Conservation (phyloP, 2,888 invertebrate species). For the Stenoptilia bipunctidactyla region DNA sequence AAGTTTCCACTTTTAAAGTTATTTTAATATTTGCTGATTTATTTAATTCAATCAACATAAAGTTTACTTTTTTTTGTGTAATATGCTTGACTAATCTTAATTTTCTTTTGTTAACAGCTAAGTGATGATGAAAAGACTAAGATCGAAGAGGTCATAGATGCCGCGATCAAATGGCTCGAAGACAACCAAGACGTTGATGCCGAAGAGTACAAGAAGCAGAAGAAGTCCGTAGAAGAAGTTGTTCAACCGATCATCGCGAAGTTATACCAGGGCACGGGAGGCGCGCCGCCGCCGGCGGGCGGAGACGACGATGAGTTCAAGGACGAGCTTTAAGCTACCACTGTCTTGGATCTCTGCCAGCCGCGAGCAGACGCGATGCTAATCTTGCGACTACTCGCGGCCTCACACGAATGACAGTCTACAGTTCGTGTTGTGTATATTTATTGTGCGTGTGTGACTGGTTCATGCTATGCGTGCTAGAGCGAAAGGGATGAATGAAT, state of each 20-base stretch:
- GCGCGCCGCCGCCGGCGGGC: slow-evolving; percentile 81
- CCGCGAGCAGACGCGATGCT: too few relatives aligned
- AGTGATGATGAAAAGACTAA: slow-evolving; percentile 92
- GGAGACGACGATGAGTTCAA: slow-evolving; percentile 83
- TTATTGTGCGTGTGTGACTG: slow-evolving; percentile 38
- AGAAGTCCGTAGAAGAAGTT: slow-evolving; percentile 93
- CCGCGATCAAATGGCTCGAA: slow-evolving; percentile 98
- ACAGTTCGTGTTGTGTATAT: slow-evolving; percentile 58
- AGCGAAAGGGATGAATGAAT: slow-evolving; percentile 19
- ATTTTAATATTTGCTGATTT: too few relatives aligned
- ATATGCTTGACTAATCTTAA: too few relatives aligned
- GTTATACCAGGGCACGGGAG: slow-evolving; percentile 90
- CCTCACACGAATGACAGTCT: slow-evolving; percentile 28
- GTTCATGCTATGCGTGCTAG: slow-evolving; percentile 34
- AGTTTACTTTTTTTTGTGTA: slow-evolving; percentile 11
- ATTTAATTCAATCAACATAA: too few relatives aligned
- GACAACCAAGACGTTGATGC: slow-evolving; percentile 93
- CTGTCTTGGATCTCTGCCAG: too few relatives aligned
- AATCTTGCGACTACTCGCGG: too few relatives aligned
- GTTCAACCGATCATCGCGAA: slow-evolving; percentile 98
- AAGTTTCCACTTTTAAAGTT: too few relatives aligned
- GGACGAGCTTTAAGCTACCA: slow-evolving; percentile 81
- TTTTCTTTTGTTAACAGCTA: slow-evolving; percentile 24
- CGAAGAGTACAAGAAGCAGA: slow-evolving; percentile 94
- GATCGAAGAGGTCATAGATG: slow-evolving; percentile 96